Conservation (phyloP, 1,140 invertebrate species). For the Phthorimaea operculella region DNA sequence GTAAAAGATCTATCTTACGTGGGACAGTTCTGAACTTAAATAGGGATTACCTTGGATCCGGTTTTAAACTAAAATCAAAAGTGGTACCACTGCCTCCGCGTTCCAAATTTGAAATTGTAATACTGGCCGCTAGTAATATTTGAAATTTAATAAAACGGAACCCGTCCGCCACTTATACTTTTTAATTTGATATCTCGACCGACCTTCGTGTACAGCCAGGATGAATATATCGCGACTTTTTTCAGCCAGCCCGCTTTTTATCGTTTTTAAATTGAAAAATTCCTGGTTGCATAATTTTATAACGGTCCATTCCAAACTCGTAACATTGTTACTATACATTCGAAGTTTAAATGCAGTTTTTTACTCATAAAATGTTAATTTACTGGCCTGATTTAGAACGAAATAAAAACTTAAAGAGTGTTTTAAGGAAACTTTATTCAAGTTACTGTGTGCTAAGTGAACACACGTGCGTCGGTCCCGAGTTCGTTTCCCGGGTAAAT, state of each 20-base stretch:
- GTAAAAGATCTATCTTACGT: background rate
- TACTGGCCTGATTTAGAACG: background rate
- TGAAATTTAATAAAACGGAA: conserved; percentile 62
- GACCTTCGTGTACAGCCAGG: conserved; percentile 54
- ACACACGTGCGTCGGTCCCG: conserved; percentile 50
- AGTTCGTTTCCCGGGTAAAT: conserved; percentile 56
- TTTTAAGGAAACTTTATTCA: conserved; percentile 39
- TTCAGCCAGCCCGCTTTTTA: conserved; percentile 26
- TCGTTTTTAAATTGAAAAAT: conserved; percentile 18
- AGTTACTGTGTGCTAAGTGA: conserved; percentile 52
- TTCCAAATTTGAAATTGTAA: conserved; percentile 62
- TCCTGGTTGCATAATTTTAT: conserved; percentile 26
- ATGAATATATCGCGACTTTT: conserved; percentile 52
- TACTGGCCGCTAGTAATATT: conserved; percentile 50
- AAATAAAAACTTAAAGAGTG: conserved; percentile 20
- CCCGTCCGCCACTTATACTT: conserved; percentile 59
- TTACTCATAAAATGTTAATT: no score
- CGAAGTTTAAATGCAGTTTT: background rate
- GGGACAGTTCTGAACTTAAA: background rate
- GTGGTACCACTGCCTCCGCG: conserved; percentile 18
- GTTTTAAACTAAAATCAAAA: conserved; percentile 14
- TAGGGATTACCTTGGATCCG: background rate
- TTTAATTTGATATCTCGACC: conserved; percentile 62
- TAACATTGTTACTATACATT: background rate
- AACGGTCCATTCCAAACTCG: conserved; percentile 15